These are phyloP conservation scores for Brachymystax lenok DNA, from an alignment of 2,797 vertebrate species.

Conservation along the genomic window DNA sequence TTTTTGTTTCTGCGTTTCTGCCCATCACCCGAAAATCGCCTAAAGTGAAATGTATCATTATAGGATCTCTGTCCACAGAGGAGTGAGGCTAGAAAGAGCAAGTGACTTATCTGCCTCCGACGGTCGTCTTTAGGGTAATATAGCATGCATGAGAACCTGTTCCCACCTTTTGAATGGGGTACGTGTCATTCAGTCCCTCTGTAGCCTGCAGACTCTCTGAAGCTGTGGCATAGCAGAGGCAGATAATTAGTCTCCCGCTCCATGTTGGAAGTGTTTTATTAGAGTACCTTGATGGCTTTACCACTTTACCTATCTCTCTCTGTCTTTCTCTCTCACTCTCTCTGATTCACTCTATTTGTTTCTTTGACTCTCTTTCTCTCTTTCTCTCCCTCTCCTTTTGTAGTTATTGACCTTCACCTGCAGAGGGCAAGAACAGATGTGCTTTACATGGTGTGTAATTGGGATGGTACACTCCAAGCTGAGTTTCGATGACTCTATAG, in stretches of 20 bases:
- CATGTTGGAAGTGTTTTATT: conserved; percentile 67
- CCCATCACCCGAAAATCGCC: conserved; percentile 74
- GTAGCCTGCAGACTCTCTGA: conserved; percentile 71
- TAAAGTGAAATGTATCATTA: conserved; percentile 83
- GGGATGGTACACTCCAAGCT: not conserved
- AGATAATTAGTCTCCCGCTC: conserved; percentile 81
- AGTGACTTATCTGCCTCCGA: conserved; percentile 78
- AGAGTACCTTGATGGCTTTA: conserved; percentile 38
- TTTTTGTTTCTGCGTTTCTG: conserved; percentile 63
- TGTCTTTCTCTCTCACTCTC: conserved; percentile 25
- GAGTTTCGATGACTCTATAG: not conserved
- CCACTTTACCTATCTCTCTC: conserved; percentile 50
- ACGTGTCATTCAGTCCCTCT: conserved; percentile 59
- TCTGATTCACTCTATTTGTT: not conserved
- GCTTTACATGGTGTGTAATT: not conserved
- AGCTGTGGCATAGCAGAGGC: conserved; percentile 71
- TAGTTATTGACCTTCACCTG: conserved; percentile 11
- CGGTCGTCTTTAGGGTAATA: conserved; percentile 79
- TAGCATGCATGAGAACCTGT: conserved; percentile 83
- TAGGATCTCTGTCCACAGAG: conserved; percentile 76
- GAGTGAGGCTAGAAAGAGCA: conserved; percentile 71
- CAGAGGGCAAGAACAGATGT: not conserved
- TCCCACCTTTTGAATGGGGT: conserved; percentile 69
- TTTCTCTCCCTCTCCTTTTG: not conserved
- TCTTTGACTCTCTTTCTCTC: not conserved